Base-by-base conservation (phyloP, 2,113 vertebrate species). In the Myrmecophaga tridactyla region DNA sequence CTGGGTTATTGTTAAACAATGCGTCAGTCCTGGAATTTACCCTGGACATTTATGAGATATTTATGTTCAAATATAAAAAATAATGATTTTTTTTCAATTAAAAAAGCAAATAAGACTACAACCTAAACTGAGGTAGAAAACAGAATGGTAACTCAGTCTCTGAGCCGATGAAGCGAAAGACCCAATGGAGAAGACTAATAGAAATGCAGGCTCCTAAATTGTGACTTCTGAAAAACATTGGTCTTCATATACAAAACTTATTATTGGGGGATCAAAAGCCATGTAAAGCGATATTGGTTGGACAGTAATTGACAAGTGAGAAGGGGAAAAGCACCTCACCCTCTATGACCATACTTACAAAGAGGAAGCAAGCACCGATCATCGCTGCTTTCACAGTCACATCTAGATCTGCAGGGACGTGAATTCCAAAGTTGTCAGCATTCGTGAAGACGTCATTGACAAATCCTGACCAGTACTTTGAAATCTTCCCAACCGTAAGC, bases 381-480 rank as follows among this genome's bases (percentile, higher is more conserved):
- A 99, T 98, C 3, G 99, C 98, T 9, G 99, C 99, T 98, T 99
- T 99, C 96, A 99, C 98, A 75, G 97, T 99, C 97, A 99, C 99
- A 1, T 99, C 99, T n/a, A 99, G 98, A 65, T 99, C 99, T 90
- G 99, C 98, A 53, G 99, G 99, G 82, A 99, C 98, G 90, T 99
- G 99, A 90, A 99, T 99, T 3, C 99, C 99, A 5, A 99, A 99
- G 98, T 99, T 99, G 98, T 99, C 99, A 0, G 99, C 97, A 36
- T 99, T 99, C 27, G 99, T 99, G 96, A 99, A 99, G 0, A 98
- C 98, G 0, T 99, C 98, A 82, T 99, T 99, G 29, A 99, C 99
- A 92, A 99, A 99, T 53, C 99, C 99, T 0, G 99, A 99, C 99
- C 99, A 99, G 94, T 99, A 99, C 90, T 99, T 99, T 48, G 99